Percentiles rank a stretch among this genome's conserved stretches.
phyloP scores from a whole-genome alignment of 2,113 vertebrate species.

The Psettodes erumei region DNA sequence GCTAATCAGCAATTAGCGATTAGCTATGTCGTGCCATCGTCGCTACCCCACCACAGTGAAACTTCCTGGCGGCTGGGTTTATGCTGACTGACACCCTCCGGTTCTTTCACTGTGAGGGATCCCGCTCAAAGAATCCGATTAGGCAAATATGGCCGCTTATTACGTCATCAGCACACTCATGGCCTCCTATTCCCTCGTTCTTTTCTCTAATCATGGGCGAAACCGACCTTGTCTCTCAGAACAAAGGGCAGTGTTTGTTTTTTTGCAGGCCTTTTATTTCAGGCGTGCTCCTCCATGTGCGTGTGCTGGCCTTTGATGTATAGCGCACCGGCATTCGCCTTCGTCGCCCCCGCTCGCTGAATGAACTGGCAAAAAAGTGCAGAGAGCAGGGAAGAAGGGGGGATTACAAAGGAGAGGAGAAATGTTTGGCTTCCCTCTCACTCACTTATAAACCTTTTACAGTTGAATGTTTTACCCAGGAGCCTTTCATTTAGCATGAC shows the following conservation, averaged over 20 bases:
- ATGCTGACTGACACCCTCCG: conserved; percentile 69
- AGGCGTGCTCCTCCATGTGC: conserved; percentile 68
- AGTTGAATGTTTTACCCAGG: background rate
- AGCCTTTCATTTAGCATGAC: conserved; percentile 34
- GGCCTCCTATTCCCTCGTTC: conserved; percentile 54
- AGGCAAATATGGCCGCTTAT: conserved; percentile 28
- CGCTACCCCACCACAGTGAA: conserved; percentile 68
- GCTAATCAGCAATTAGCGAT: conserved; percentile 72
- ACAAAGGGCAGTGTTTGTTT: conserved; percentile 82
- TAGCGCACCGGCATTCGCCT: conserved; percentile 55
- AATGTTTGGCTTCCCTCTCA: conserved; percentile 67
- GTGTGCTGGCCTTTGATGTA: conserved; percentile 76
- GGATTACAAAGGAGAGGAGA: conserved; percentile 46
- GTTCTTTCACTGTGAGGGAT: conserved; percentile 37
- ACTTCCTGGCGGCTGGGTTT: conserved; percentile 74
- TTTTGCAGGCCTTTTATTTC: conserved; percentile 70
- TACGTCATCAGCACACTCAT: conserved; percentile 12
- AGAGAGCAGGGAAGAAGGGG: conserved; percentile 38
- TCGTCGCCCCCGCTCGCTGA: conserved; percentile 1
- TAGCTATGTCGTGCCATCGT: conserved; percentile 73
- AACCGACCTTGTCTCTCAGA: conserved; percentile 48
- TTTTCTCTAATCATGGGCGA: conserved; percentile 74
- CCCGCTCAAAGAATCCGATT: conserved; percentile 49
- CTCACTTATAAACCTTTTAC: conserved; percentile 42
- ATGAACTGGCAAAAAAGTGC: conserved; percentile 34